Conservation (phyloP, 2,797 vertebrate species). For the Pantherophis alleghaniensis region DNA sequence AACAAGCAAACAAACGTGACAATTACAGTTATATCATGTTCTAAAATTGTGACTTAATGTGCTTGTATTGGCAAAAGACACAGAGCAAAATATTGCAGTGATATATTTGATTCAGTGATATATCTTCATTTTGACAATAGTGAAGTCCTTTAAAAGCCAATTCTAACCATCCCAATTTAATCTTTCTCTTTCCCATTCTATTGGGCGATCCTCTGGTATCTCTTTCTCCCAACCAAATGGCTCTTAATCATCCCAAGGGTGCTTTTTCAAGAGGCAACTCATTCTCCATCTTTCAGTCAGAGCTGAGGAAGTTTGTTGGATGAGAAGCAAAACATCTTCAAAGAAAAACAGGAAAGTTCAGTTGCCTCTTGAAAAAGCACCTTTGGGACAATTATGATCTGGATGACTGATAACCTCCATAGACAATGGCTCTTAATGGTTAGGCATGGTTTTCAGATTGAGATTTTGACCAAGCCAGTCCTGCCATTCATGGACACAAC, state of each 20-base stretch:
- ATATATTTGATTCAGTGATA: background rate
- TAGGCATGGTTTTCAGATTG: background rate
- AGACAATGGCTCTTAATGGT: constrained; percentile 16
- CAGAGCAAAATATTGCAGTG: background rate
- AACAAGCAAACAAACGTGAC: background rate
- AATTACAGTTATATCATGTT: background rate
- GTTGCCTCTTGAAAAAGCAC: too few relatives aligned
- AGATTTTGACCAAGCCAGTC: background rate
- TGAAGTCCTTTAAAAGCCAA: constrained; percentile 6
- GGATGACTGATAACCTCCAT: too few relatives aligned
- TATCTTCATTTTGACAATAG: background rate
- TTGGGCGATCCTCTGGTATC: background rate
- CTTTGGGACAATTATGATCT: too few relatives aligned
- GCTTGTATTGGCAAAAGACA: background rate
- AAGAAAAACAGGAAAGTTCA: too few relatives aligned
- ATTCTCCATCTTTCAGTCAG: too few relatives aligned
- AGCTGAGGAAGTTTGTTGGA: too few relatives aligned
- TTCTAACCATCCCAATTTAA: background rate
- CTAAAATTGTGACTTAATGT: background rate
- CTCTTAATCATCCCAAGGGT: background rate
- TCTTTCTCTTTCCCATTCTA: background rate
- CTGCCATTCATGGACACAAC: constrained; percentile 10
- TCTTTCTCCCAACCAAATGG: background rate
- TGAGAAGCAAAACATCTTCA: too few relatives aligned
- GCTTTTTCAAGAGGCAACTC: too few relatives aligned